These are phyloP conservation scores for Dynastes grantii DNA, from an alignment of 2,888 invertebrate genomes.

Conservation along the genomic window DNA sequence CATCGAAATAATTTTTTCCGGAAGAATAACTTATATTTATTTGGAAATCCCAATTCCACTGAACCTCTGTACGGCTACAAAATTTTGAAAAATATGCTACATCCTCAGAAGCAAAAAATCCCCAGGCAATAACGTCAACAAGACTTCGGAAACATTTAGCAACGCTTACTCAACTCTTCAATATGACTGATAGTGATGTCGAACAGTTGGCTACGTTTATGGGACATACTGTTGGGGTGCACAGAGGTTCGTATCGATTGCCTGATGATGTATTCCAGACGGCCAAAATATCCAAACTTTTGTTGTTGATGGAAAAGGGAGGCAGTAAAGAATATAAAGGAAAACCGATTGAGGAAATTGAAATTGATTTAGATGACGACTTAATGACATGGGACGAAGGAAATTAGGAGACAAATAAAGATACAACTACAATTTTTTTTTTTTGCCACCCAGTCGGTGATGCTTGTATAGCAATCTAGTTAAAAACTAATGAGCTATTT, in stretches of 20 bases:
- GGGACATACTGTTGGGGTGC: conserved; percentile 57
- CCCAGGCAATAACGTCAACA: conserved; percentile 58
- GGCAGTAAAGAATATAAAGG: conserved; percentile 12
- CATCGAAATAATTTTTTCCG: conserved; percentile 48
- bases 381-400: too few species aligned
- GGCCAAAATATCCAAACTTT: conserved; percentile 17
- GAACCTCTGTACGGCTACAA: conserved; percentile 57
- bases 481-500: too few species aligned
- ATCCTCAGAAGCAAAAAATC: conserved; percentile 57
- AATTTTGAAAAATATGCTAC: conserved; percentile 57
- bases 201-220: conserved; percentile 53
- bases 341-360: too few species aligned
- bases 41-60: conserved; percentile 44
- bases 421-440: too few species aligned
- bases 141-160: conserved; percentile 60
- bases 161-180: conserved; percentile 59
- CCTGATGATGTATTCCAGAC: neutral
- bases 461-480: too few species aligned
- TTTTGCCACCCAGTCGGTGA: too few species aligned
- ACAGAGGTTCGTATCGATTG: conserved; percentile 22
- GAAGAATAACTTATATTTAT: conserved; percentile 44
- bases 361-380: too few species aligned
- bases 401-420: too few species aligned
- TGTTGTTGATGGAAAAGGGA: conserved; percentile 33
- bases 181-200: conserved; percentile 50